Conservation (phyloP, 1,140 invertebrate genomes). For the Cotesia glomerata region DNA sequence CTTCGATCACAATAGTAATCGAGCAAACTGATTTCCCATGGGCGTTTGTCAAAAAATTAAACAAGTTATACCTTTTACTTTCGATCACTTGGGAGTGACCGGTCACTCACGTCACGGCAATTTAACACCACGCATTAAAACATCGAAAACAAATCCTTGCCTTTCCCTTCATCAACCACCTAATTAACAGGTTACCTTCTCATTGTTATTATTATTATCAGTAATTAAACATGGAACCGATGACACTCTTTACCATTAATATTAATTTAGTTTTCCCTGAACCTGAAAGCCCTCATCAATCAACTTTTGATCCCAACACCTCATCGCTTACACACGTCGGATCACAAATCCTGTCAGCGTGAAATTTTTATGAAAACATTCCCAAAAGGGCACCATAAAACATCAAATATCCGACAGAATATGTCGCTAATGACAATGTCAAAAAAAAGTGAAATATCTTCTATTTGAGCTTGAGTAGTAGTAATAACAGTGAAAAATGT, state of each 20-base stretch:
- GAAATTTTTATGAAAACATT: no score
- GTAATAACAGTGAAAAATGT: no score
- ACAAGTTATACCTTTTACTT: slow-evolving; percentile 5
- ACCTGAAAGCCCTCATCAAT: neutral
- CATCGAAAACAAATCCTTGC: no score
- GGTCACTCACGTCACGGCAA: neutral
- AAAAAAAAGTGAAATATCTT: neutral
- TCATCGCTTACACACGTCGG: no score
- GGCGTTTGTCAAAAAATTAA: neutral
- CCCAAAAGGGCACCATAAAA: no score
- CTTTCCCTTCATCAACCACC: neutral
- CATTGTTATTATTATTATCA: neutral
- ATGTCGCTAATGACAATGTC: neutral
- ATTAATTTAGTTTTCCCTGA: neutral
- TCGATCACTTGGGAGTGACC: neutral
- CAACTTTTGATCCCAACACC: neutral
- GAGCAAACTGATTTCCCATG: slow-evolving; percentile 5
- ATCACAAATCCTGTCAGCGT: neutral
- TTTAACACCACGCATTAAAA: slow-evolving; percentile 7
- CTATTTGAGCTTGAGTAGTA: neutral
- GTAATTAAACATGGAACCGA: neutral
- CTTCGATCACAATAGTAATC: neutral
- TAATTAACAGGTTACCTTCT: neutral
- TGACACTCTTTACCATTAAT: neutral
- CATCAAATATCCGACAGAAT: neutral